A percentile compares a stretch with the other conserved stretches of the same genome.
Conservation (phyloP, 1,140 invertebrate genomes). For the Steinernema feltiae region DNA sequence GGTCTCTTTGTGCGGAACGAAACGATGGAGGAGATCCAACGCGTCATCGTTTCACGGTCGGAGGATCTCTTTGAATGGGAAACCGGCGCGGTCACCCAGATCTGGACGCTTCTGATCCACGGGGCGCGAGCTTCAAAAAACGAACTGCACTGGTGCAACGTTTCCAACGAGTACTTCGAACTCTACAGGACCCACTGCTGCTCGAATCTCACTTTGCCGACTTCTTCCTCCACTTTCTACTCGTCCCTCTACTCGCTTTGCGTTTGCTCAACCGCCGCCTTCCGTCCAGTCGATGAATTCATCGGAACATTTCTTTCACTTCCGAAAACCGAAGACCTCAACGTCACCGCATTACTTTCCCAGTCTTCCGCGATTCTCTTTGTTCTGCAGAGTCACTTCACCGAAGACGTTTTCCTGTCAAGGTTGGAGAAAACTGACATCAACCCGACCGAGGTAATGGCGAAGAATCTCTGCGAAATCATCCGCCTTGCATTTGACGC, state of each 20-base stretch:
- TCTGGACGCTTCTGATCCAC: not conserved
- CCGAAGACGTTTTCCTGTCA: not conserved
- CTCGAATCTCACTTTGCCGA: not conserved
- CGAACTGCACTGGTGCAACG: not conserved
- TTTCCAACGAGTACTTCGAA: slow-evolving; percentile 11
- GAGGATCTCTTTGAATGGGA: slow-evolving; percentile 8
- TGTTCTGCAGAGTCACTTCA: not conserved
- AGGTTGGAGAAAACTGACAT: not conserved
- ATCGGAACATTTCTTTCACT: not conserved
- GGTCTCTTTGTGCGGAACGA: not conserved
- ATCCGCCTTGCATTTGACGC: not conserved
- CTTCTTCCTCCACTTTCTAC: not conserved
- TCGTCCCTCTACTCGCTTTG: not conserved
- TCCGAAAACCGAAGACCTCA: not conserved
- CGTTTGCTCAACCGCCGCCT: slow-evolving; percentile 3
- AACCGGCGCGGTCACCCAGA: not conserved
- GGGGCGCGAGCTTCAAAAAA: not conserved
- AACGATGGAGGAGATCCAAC: not conserved
- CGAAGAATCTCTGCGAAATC: not conserved
- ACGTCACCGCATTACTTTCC: not conserved
- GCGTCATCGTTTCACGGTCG: not conserved
- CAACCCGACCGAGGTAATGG: not conserved
- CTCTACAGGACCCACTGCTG: not conserved
- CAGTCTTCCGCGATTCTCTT: not conserved
- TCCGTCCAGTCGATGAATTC: not conserved